phyloP scores from a whole-genome alignment of 2,888 invertebrate species.

The Lochmaea crataegi region DNA sequence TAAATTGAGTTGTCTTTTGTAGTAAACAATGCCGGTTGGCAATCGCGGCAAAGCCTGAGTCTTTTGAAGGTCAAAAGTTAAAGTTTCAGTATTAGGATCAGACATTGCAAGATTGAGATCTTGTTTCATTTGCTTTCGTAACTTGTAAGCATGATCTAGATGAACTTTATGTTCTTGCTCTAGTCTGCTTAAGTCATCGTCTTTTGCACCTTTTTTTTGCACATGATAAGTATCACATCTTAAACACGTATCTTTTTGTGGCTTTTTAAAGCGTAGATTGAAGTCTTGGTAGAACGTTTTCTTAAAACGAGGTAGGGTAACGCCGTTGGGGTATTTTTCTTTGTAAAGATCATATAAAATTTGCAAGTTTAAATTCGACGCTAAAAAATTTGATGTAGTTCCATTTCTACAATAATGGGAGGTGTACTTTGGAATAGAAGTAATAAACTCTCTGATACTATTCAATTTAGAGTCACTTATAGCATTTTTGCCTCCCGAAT shows the following conservation, averaged over 20 bases:
- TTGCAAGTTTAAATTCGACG: conserved; percentile 8
- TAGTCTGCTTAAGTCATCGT: no score
- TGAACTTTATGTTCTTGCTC: conserved; percentile 4
- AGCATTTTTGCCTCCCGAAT: no score
- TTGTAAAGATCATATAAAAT: conserved; percentile 13
- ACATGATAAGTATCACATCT: no score
- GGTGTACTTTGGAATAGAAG: no score
- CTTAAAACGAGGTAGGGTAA: conserved; percentile 9
- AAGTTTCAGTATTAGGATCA: background rate
- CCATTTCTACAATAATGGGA: conserved; percentile 13
- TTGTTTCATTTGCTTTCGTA: conserved; percentile 18
- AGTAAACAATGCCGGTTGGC: conserved; percentile 20
- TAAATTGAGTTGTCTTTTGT: conserved; percentile 19
- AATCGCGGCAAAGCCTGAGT: conserved; percentile 16
- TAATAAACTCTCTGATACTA: no score
- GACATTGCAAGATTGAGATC: conserved; percentile 8
- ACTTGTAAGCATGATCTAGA: conserved; percentile 4
- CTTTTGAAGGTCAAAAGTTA: conserved; percentile 19
- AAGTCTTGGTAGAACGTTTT: background rate
- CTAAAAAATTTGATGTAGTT: conserved; percentile 11
- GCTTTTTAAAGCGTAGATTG: conserved; percentile 22
- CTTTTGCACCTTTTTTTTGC: no score
- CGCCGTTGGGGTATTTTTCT: background rate
- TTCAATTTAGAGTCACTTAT: no score
- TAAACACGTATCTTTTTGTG: conserved; percentile 9